Evolutionary conservation across 2,113 vertebrate species (phyloP), one percentile per base, ranked within the genome.

Genomic region (Leucosticte australis): DNA sequence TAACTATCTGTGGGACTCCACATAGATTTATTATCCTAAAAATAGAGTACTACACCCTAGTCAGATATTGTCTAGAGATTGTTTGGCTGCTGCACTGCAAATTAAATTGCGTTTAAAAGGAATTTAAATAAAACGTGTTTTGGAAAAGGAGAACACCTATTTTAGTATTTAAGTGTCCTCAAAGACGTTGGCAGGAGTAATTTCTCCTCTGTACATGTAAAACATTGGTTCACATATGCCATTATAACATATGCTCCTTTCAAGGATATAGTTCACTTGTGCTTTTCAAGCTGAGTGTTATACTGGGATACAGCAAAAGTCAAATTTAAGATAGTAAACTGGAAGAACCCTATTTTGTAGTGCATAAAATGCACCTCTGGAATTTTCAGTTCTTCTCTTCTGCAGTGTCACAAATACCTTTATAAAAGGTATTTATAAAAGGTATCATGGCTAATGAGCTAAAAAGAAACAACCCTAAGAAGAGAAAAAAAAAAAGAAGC

Each of bases 321-420:
- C 26, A 31, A 15, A 78, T 63, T 56, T 33, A 41, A 71, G 74
- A 41, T 11, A 15, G 9, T 49, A 64, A 82, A 77, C 52, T 62
- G 44, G 47, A 47, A 75, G 47, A 47, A 75, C 18, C 28, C 11
- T 57, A 67, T 67, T 71, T 91, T 47, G 9, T 33, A 59, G 46
- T 79, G 41, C 69, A 94, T 68, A 65, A 91, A 90, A 41, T 41
- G 37, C 78, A 57, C 77, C 52, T 56, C 74, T 70, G 70, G 77
- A 75, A 35, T 71, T 92, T 77, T 94, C 78, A 50, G 23, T 91
- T 90, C 71, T 87, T 53, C 55, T 93, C 91, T 93, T 60, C 46
- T 44, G 46, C 33, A 65, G n/a, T 35, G 10, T 47, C 46, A 50
- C 12, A 44, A 39, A 79, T 22, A 50, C 8, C 9, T 59, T 42